Base-by-base conservation (phyloP, 1,140 invertebrate species). In the Lordiphosa stackelbergi region DNA sequence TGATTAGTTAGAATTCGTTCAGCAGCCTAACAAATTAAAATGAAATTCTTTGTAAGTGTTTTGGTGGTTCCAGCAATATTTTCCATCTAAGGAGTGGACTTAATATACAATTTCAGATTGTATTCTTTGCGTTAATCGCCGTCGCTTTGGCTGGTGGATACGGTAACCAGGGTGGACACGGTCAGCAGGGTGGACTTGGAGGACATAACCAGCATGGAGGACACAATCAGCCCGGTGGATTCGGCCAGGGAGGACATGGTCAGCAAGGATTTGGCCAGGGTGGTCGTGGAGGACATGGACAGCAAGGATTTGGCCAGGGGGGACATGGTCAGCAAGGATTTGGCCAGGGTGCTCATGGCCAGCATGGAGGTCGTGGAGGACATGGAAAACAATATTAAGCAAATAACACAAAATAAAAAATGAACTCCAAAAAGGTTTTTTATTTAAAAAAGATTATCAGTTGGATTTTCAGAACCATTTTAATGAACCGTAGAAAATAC, bases 21-120 rank as follows among this genome's bases (percentile, higher is more conserved):
- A 5, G 16, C 42, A 46, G 22, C 37, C 34, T 45, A 57, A 66
- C 48, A 46, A 56, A 28, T 10, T 37, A 66, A 66, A 24, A 72
- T 72, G 69, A 72, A 72, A 66, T 72, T 72, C 62, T 52, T 72
- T 28, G 69, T 72, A 62, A 72, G 69, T 47, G 0, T 9, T 13
- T n/a, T 1, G 4, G 22, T 4, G 8, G 1, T 3, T n/a, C 28
- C 0, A 3, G 0, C 1, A 10, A 40, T 4, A 34, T 19, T 19
- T 13, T 2, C 1, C 11, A 31, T 7, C 9, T 8, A 13, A 47
- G 6, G 5, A 36, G 48, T 57, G 1, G 5, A 10, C 8, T 12
- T 13, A 9, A n/a, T 12, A 5, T 35, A 2, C 10, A 9, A n/a
- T 22, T 46, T 16, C 10, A 73, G 69, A 57, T 72, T 52, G 49